Evolutionary conservation across 2,888 invertebrate species (phyloP), one percentile per base, ranked within the genome.

Genomic region (Drosophila lutescens): DNA sequence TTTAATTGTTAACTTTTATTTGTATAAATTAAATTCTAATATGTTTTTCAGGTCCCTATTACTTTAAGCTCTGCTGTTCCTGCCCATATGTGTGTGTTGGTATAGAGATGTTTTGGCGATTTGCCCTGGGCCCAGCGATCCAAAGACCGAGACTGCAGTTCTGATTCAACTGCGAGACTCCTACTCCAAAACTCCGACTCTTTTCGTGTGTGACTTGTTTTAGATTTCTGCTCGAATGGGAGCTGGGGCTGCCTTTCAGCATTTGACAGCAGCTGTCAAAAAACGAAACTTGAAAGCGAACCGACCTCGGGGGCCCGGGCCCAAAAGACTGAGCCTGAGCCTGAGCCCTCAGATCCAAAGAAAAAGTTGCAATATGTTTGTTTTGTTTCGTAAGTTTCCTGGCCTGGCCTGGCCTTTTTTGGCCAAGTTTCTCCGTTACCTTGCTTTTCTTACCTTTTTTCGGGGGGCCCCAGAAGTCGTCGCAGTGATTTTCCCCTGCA

Each of bases 241-340:
- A 58, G 60, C 59, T 56, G 70, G 60, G 66, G 80, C 76, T 80
- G 84, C 81, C 84, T 88, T 85, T 85, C 85, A 85, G 81, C 85
- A 84, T 85, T 85, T 85, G 89, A 85, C 85, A 85, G 85, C 85
- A 86, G 89, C 89, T 85, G 85, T 85, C 85, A 85, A 84, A 67
- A 73, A 73, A 60, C 59, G 70, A 76, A 88, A 85, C 85, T 86
- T 88, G 73, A 85, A 85, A 85, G 85, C 86, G 81, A 76, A 86
- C 79, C 67, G 89, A 88, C 84, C 88, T 83, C 88, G 80, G 82
- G 80, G 82, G 74, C 84, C 26, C 26, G 26, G 26, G 26, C 26
- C 60, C 74, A 70, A 66, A 47, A 63, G 72, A 74, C 79, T 62
- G 49, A 73, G 74, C 73, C n/a, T n/a, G n/a, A n/a, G n/a, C n/a